Percentiles rank a stretch among this genome's conserved stretches.
Evolutionary conservation across 2,888 invertebrate species (phyloP).

Genomic region (Rugalucina vietnamica): DNA sequence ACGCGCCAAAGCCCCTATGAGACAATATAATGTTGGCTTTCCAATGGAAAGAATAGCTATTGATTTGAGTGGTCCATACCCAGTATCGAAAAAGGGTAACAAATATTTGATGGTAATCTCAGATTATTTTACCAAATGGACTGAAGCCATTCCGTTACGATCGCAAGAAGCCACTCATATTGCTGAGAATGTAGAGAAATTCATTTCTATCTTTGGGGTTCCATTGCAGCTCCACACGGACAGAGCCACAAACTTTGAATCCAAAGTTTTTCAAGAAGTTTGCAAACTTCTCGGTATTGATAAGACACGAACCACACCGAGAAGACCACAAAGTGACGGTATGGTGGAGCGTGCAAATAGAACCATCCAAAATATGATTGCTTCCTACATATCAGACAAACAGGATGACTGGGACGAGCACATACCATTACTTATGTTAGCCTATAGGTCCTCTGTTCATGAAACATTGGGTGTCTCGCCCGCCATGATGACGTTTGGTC

Average conservation of each 20-base stretch:
- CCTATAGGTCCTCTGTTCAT: too few species aligned
- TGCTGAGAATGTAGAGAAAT: slow-evolving; percentile 30
- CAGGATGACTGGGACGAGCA: too few species aligned
- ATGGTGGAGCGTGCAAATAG: too few species aligned
- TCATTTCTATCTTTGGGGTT: slow-evolving; percentile 26
- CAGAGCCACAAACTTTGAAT: slow-evolving; percentile 36
- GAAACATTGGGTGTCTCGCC: too few species aligned
- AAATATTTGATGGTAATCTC: slow-evolving; percentile 35
- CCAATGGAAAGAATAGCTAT: slow-evolving; percentile 39
- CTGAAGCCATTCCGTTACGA: slow-evolving; percentile 30
- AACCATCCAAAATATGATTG: too few species aligned
- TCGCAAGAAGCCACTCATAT: slow-evolving; percentile 19
- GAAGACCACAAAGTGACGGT: too few species aligned
- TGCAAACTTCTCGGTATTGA: too few species aligned
- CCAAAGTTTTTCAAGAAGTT: too few species aligned
- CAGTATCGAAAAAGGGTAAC: slow-evolving; percentile 21
- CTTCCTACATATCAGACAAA: too few species aligned
- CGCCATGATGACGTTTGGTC: too few species aligned
- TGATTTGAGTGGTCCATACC: slow-evolving; percentile 35
- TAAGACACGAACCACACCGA: too few species aligned
- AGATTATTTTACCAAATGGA: slow-evolving; percentile 48
- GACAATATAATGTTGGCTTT: slow-evolving; percentile 31
- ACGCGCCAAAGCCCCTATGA: slow-evolving; percentile 26
- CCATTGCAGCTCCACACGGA: slow-evolving; percentile 37
- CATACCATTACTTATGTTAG: too few species aligned